phyloP scores from a whole-genome alignment of 2,888 invertebrate species.

The Cerastoderma edule region DNA sequence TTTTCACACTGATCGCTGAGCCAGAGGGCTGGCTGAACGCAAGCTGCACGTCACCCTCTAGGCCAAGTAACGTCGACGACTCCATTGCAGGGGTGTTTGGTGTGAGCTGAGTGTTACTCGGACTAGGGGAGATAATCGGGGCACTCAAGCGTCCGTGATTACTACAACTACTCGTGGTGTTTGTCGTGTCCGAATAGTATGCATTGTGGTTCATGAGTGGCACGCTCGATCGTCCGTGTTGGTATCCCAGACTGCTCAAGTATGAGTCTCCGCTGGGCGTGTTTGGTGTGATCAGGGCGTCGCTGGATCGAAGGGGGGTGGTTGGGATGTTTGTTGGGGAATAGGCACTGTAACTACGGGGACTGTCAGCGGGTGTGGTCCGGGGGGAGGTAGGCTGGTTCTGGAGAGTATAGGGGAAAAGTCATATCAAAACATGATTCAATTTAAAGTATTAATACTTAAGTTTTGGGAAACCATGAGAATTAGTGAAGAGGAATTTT shows the following conservation, averaged over 20 bases:
- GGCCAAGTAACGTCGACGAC: slow-evolving; percentile 75
- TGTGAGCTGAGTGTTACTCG: slow-evolving; percentile 32
- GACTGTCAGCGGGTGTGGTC: slow-evolving; percentile 79
- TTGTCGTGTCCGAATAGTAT: slow-evolving; percentile 46
- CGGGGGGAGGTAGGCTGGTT: slow-evolving; percentile 81
- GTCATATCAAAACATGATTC: too few species aligned
- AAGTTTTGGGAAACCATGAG: too few species aligned
- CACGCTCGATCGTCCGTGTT: slow-evolving; percentile 50
- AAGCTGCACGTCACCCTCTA: slow-evolving; percentile 85
- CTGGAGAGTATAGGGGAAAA: too few species aligned
- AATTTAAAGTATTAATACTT: too few species aligned
- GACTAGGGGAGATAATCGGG: slow-evolving; percentile 39
- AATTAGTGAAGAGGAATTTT: too few species aligned
- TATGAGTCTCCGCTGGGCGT: slow-evolving; percentile 64
- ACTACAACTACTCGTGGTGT: slow-evolving; percentile 37
- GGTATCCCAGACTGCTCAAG: slow-evolving; percentile 44
- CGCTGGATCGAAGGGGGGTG: slow-evolving; percentile 36
- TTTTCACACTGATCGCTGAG: slow-evolving; percentile 66
- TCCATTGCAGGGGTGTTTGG: slow-evolving; percentile 70
- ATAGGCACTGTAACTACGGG: slow-evolving; percentile 73
- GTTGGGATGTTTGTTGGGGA: slow-evolving; percentile 69
- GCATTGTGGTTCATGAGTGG: slow-evolving; percentile 55
- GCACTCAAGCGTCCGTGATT: slow-evolving; percentile 57
- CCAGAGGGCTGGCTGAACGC: slow-evolving; percentile 80
- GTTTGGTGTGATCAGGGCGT: slow-evolving; percentile 47